Evolutionary conservation across 2,888 invertebrate genomes (phyloP).

Genomic region (Drosophila crucigera): DNA sequence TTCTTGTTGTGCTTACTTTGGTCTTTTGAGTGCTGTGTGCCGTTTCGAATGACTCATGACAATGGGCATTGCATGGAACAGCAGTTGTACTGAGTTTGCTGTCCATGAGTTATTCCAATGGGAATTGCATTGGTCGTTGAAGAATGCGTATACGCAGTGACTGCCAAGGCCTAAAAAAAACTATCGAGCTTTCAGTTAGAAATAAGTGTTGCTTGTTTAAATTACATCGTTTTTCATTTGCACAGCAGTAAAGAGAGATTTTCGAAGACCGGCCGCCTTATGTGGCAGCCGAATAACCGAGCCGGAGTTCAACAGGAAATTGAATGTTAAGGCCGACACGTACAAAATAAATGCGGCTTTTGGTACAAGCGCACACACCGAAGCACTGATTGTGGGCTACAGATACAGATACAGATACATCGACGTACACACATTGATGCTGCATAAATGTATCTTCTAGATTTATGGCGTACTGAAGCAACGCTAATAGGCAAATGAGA

Average conservation of each 20-base stretch:
- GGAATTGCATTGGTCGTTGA: conserved; percentile 37
- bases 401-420: conserved; percentile 39
- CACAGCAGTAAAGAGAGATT: conserved; percentile 7
- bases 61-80: conserved; percentile 54
- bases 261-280: conserved; percentile 19
- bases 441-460: conserved; percentile 73
- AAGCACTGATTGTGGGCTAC: conserved; percentile 43
- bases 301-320: conserved; percentile 57
- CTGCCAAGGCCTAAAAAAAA: conserved; percentile 16
- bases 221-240: conserved; percentile 34
- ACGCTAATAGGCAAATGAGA: conserved; percentile 75
- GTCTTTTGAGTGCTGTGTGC: conserved; percentile 48
- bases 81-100: conserved; percentile 8
- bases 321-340: conserved; percentile 65
- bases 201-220: conserved; percentile 39
- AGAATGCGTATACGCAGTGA: conserved; percentile 69
- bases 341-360: conserved; percentile 44
- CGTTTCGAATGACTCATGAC: conserved; percentile 69
- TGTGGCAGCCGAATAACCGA: conserved; percentile 14
- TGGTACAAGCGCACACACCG: conserved; percentile 26
- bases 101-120: conserved; percentile 24
- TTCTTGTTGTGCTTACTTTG: conserved; percentile 24
- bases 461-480: conserved; percentile 71
- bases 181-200: conserved; percentile 15
- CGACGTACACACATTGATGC: conserved; percentile 31